Evolutionary conservation across 2,888 invertebrate genomes (phyloP), one percentile per base, ranked within the genome.

Genomic region (Drosophila silvestris): DNA sequence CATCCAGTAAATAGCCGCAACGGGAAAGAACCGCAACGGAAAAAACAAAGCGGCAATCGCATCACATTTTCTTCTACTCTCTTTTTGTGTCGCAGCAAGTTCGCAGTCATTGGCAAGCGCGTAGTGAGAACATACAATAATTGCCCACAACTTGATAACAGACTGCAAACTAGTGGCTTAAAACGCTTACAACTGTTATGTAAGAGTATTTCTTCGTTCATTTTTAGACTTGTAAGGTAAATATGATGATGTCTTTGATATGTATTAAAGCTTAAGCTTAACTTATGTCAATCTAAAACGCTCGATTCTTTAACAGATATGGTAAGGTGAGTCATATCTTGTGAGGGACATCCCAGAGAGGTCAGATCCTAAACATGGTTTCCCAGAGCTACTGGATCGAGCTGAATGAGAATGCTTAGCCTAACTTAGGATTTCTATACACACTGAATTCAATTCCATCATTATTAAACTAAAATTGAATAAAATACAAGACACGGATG

Each of bases 81-180:
- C 86, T 84, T 86, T 73, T 16, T 9, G 9, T 5, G 89, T 86
- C 70, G 83, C 69, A 14, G 30, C 44, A 41, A n/a, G 41, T 79
- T 86, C 79, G 76, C 66, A 39, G 39, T 32, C 16, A 50, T 41
- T 22, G 52, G 35, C 52, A 65, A 59, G 52, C 52, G 44, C 47
- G 37, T 58, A 59, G 26, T 28, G 10, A 56, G 54, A 80, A 77
- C n/a, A 14, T 7, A 16, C 14, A 52, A 16, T 12, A 47, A 63
- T 28, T 52, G 50, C 26, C n/a, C 14, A 14, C 7, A n/a, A 47
- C 10, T 12, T 32, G 30, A 22, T 22, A 9, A 30, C 1, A 30
- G 12, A 41, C 26, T 26, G 12, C n/a, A 56, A 56, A 14, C 6
- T 3, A 28, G n/a, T 28, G 16, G 7, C 19, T 51, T 37, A 14